Percentiles rank a stretch among this genome's conserved stretches.
phyloP scores from a whole-genome alignment of 2,888 invertebrate species.

The Nebria brevicollis region DNA sequence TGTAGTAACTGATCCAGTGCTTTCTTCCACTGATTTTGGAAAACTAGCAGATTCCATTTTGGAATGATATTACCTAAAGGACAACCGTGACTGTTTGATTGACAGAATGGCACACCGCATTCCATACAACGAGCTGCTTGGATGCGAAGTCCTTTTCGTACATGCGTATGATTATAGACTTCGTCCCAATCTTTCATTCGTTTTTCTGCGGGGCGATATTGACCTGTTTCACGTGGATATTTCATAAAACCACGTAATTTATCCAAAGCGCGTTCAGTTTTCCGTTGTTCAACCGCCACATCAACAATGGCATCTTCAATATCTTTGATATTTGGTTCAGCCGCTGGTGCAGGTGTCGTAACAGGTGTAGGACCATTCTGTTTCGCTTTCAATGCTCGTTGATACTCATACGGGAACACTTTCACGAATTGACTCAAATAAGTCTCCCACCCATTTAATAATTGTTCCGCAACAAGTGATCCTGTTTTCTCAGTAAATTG shows the following conservation, averaged over 20 bases:
- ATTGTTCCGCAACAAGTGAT: constrained; percentile 81
- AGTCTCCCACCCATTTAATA: constrained; percentile 83
- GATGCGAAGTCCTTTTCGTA: constrained; percentile 86
- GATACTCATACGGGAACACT: constrained; percentile 98
- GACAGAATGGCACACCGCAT: constrained; percentile 99
- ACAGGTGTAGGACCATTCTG: constrained; percentile 63
- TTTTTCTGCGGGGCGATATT: constrained; percentile 87
- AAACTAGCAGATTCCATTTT: constrained; percentile 99
- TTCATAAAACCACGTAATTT: constrained; percentile 92
- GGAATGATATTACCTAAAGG: constrained; percentile 99
- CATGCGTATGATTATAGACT: constrained; percentile 88
- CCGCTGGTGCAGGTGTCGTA: constrained; percentile 51
- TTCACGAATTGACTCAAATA: constrained; percentile 86
- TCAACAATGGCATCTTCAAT: constrained; percentile 92
- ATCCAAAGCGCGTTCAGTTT: constrained; percentile 68
- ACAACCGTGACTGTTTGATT: constrained; percentile 90
- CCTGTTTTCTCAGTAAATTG: constrained; percentile 89
- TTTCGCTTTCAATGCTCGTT: constrained; percentile 83
- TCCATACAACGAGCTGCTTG: constrained; percentile 99
- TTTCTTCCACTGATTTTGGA: constrained; percentile 92
- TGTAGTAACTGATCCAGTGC: constrained; percentile 93
- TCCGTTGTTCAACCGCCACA: constrained; percentile 79
- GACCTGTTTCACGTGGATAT: constrained; percentile 87
- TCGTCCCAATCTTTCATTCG: constrained; percentile 96
- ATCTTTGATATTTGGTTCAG: constrained; percentile 68